These are phyloP conservation scores for Acrocephalus kingi DNA, from an alignment of 2,113 vertebrate species.

Conservation along the genomic window DNA sequence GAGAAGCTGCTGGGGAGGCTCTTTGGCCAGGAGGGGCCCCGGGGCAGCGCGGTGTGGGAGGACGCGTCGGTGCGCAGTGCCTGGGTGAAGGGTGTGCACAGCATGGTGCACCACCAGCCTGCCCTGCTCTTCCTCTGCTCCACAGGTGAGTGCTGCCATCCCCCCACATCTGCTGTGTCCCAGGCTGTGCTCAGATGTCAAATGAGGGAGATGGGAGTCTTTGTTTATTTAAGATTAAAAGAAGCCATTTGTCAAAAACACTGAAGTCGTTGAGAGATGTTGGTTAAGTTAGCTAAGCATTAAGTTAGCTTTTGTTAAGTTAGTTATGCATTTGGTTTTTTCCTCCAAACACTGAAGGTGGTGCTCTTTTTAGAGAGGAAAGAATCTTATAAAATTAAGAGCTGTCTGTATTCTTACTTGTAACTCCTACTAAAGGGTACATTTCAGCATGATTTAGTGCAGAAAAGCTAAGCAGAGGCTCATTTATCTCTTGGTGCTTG, in stretches of 20 bases:
- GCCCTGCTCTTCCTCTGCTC: conserved; percentile 79
- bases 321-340: not conserved
- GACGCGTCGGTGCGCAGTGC: conserved; percentile 85
- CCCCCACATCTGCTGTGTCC: not conserved
- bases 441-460: not conserved
- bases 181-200: not conserved
- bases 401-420: not conserved
- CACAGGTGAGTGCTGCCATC: conserved; percentile 69
- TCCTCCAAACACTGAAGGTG: too few relatives aligned
- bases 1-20: conserved; percentile 70
- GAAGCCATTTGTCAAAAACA: not conserved
- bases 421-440: not conserved
- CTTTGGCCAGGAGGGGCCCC: conserved; percentile 72
- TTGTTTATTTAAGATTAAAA: not conserved
- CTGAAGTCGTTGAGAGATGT: accelerated
- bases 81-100: conserved; percentile 84
- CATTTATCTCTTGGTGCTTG: not conserved
- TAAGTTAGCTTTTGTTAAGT: not conserved
- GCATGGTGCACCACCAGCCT: conserved; percentile 78
- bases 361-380: not conserved
- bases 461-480: not conserved
- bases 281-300: not conserved
- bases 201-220: not conserved
- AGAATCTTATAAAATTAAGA: not conserved
- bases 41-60: conserved; percentile 70